phyloP scores from a whole-genome alignment of 30 jellyfish, hydroid and myxozoan species.

The Rhopilema esculentum region DNA sequence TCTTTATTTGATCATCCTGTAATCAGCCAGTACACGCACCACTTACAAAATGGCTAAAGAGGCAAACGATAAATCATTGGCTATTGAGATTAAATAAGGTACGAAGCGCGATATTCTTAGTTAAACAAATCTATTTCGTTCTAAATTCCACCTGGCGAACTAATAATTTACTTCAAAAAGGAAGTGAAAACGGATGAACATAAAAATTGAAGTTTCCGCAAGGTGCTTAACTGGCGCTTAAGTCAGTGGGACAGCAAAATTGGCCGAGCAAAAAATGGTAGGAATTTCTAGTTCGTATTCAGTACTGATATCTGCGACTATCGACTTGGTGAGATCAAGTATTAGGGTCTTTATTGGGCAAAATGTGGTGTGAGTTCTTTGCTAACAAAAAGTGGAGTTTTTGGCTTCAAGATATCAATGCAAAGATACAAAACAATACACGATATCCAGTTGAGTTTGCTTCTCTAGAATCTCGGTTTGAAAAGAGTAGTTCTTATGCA shows the following conservation, averaged over 20 bases:
- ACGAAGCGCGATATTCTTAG: background rate
- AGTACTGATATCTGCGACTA: background rate
- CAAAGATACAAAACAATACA: too few species aligned
- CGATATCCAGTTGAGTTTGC: too few species aligned
- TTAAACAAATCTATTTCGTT: background rate
- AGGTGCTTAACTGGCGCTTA: background rate
- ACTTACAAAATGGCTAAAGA: slow-evolving; percentile 75
- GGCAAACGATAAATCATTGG: background rate
- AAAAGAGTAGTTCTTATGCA: too few species aligned
- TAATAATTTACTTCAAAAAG: background rate
- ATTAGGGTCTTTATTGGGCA: too few species aligned
- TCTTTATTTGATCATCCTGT: slow-evolving; percentile 69
- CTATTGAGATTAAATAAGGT: slow-evolving; percentile 6
- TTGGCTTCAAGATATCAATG: too few species aligned
- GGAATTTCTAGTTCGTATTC: too few species aligned
- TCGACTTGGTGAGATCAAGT: background rate
- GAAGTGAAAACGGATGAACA: background rate
- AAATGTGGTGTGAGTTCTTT: too few species aligned
- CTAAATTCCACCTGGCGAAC: background rate
- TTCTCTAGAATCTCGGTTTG: too few species aligned
- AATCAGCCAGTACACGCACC: slow-evolving; percentile 69
- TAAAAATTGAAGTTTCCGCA: background rate
- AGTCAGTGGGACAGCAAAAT: background rate
- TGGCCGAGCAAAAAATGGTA: too few species aligned
- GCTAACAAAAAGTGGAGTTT: too few species aligned